These are phyloP conservation scores for Drosophila teissieri DNA, from an alignment of 1,140 invertebrate genomes.

Conservation along the genomic window DNA sequence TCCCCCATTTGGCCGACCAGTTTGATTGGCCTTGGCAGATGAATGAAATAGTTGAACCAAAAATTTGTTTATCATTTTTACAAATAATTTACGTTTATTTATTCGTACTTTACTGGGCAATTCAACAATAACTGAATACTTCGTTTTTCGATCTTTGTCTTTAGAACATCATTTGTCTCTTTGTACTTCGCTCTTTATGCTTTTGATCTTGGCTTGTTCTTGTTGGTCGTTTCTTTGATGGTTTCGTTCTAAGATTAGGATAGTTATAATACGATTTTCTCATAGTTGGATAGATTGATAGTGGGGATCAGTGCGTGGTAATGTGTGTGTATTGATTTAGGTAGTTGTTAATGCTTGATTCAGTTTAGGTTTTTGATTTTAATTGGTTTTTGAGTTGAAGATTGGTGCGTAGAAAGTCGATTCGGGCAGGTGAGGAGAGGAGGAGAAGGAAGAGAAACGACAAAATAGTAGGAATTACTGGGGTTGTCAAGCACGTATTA, in stretches of 20 bases:
- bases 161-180: slow-evolving; percentile 79
- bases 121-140: slow-evolving; percentile 77
- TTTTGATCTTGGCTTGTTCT: slow-evolving; percentile 51
- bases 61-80: slow-evolving; percentile 63
- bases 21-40: slow-evolving; percentile 53
- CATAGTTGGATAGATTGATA: slow-evolving; percentile 32
- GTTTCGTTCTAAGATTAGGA: slow-evolving; percentile 41
- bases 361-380: slow-evolving; percentile 24
- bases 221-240: slow-evolving; percentile 53
- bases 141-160: slow-evolving; percentile 51
- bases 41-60: slow-evolving; percentile 57
- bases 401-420: slow-evolving; percentile 37
- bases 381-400: slow-evolving; percentile 24
- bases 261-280: slow-evolving; percentile 59
- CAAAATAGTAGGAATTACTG: slow-evolving; percentile 47
- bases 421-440: slow-evolving; percentile 38
- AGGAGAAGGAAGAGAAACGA: slow-evolving; percentile 58
- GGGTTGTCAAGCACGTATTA: slow-evolving; percentile 63
- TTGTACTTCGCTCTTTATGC: slow-evolving; percentile 75
- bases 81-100: slow-evolving; percentile 82
- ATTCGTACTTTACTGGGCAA: slow-evolving; percentile 62
- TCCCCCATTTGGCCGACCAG: slow-evolving; percentile 3
- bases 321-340: slow-evolving; percentile 47
- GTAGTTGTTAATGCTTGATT: slow-evolving; percentile 65
- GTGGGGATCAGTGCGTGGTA: slow-evolving; percentile 44